A percentile compares a stretch with the other conserved stretches of the same genome.
phyloP scores from a whole-genome alignment of 1,140 invertebrate genomes.

The Chlorops oryzae region DNA sequence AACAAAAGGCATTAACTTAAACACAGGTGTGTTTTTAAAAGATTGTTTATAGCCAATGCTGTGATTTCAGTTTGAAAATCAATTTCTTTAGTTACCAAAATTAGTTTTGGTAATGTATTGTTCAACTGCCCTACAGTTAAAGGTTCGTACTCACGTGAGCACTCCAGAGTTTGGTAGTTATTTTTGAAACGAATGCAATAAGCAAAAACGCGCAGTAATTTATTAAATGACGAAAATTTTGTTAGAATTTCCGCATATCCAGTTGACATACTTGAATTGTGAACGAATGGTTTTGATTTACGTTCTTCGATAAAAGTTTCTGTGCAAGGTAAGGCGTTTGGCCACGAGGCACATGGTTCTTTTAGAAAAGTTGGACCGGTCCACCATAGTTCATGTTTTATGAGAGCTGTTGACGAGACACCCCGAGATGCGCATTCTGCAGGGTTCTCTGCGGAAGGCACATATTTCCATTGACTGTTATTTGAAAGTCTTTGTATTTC shows the following conservation, averaged over 20 bases:
- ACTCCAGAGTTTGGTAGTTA: no score
- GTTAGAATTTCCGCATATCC: neutral
- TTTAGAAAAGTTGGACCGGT: no score
- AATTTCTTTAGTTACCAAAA: neutral
- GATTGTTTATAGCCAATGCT: neutral
- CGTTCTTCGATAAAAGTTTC: no score
- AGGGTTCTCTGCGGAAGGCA: neutral
- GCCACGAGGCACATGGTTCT: no score
- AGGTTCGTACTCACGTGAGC: no score
- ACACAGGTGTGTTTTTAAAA: no score
- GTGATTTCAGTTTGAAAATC: slow-evolving; percentile 4
- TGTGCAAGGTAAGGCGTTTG: no score
- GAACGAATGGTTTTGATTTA: no score
- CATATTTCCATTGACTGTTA: neutral
- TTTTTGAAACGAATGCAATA: slow-evolving; percentile 5
- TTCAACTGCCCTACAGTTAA: neutral
- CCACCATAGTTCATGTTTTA: no score
- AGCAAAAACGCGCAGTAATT: slow-evolving; percentile 1
- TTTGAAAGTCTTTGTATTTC: neutral
- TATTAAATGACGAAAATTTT: neutral
- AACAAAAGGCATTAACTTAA: slow-evolving; percentile 1
- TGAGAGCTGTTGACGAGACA: no score
- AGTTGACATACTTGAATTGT: no score
- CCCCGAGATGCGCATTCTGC: no score
- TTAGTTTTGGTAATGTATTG: neutral